phyloP scores from a whole-genome alignment of 2,113 vertebrate genomes.

The Xyrauchen texanus region DNA sequence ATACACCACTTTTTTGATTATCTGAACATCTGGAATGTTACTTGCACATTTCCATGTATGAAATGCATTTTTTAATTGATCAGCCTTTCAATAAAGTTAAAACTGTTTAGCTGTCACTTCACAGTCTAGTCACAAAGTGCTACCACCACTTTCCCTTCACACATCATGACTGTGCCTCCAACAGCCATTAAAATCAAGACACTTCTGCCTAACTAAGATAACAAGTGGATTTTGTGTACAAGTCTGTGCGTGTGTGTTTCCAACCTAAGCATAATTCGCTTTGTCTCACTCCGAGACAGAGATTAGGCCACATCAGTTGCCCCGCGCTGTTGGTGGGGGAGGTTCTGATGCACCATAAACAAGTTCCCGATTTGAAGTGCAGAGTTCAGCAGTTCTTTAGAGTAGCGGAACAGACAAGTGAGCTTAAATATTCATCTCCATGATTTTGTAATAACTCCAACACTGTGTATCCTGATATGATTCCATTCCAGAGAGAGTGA shows the following conservation, averaged over 20 bases:
- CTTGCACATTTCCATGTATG: not conserved
- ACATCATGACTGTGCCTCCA: constrained; percentile 21
- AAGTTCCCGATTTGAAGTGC: constrained; percentile 24
- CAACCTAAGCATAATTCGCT: constrained; percentile 34
- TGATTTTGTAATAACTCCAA: not conserved
- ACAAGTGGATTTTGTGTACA: constrained; percentile 44
- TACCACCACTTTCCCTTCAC: constrained; percentile 30
- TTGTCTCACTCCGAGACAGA: constrained; percentile 39
- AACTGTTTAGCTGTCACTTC: constrained; percentile 15
- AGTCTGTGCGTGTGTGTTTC: constrained; percentile 21
- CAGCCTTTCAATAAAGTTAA: constrained; percentile 21
- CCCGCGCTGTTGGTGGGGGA: constrained; percentile 5
- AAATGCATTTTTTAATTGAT: constrained; percentile 13
- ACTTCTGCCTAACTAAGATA: constrained; percentile 45
- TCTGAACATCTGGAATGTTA: not conserved
- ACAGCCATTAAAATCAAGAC: constrained; percentile 45
- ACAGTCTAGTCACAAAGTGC: constrained; percentile 23
- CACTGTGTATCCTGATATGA: constrained; percentile 28
- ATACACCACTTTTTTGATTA: no score
- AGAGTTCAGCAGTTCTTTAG: constrained; percentile 37
- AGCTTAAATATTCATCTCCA: constrained; percentile 27
- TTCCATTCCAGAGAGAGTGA: not conserved
- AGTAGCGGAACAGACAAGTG: constrained; percentile 16
- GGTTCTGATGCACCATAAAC: constrained; percentile 14
- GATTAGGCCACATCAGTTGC: constrained; percentile 32